Evolutionary conservation across 2,888 invertebrate genomes (phyloP).

Genomic region (Caenorhabditis sulstoni): DNA sequence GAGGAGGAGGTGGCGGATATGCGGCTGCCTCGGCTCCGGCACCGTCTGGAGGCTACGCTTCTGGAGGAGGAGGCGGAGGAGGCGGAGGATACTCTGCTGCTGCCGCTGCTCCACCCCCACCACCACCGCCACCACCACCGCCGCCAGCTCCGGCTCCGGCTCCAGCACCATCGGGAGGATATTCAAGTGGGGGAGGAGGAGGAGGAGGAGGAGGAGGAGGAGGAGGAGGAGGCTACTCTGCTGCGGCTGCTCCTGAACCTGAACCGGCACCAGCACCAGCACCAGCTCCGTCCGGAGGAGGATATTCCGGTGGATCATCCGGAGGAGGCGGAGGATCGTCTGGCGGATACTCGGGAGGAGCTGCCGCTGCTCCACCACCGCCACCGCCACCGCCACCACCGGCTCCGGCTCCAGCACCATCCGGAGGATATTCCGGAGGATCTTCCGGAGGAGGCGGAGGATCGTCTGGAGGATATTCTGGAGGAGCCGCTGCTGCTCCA

Average conservation of each 20-base stretch:
- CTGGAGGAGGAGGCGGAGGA: slow-evolving; percentile 19
- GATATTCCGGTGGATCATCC: slow-evolving; percentile 7
- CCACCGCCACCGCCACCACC: background rate
- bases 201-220: slow-evolving; percentile 40
- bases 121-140: slow-evolving; percentile 42
- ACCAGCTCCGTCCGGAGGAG: slow-evolving; percentile 10
- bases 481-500: slow-evolving; percentile 10
- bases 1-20: slow-evolving; percentile 28
- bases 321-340: slow-evolving; percentile 27
- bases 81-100: slow-evolving; percentile 14
- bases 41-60: slow-evolving; percentile 21
- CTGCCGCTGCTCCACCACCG: slow-evolving; percentile 4
- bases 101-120: slow-evolving; percentile 37
- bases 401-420: slow-evolving; percentile 9
- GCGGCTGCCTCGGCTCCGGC: slow-evolving; percentile 8
- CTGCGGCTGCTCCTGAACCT: slow-evolving; percentile 16
- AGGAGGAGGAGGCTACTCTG: slow-evolving; percentile 35
- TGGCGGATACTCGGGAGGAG: slow-evolving; percentile 2
- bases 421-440: slow-evolving; percentile 7
- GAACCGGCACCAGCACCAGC: slow-evolving; percentile 14
- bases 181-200: slow-evolving; percentile 29
- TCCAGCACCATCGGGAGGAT: slow-evolving; percentile 41
- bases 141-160: slow-evolving; percentile 33
- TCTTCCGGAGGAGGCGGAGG: slow-evolving; percentile 9
- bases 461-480: background rate